Evolutionary conservation across 2,797 vertebrate genomes (phyloP), one percentile per base, ranked within the genome.

Genomic region (Microctenopoma steveboyesi): DNA sequence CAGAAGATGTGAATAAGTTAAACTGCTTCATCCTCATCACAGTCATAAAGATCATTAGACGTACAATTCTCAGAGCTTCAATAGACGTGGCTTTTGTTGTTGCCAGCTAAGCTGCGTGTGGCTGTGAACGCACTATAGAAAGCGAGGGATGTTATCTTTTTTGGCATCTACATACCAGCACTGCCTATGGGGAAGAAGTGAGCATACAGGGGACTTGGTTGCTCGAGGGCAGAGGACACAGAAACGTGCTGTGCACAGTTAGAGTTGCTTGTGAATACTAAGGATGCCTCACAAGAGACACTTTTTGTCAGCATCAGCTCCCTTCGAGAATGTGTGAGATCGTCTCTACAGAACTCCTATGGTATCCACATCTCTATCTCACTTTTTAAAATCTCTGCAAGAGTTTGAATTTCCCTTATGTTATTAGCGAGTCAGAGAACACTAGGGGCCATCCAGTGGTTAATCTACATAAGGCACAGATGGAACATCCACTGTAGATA

Each of bases 101-200:
- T 84, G 87, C 76, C 73, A 69, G 78, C 82, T 66, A 40, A 82
- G 83, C 82, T 61, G 75, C 57, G 74, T 80, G 83, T 64, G 64
- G 69, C 76, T 74, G 65, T 55, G 75, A 80, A 35, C 25, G 52
- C 60, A 84, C 83, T 75, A 61, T 45, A 66, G 75, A 18, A 62
- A 69, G 72, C 22, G 27, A 85, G 60, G 85, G 86, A 90, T 80
- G 86, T 90, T 86, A 90, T 91, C 84, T 76, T 73, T 87, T 92
- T 66, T 91, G 88, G 91, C 86, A 71, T 85, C 76, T 80, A 86
- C 81, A 69, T 62, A 88, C 82, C 82, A 89, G 80, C 9, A 15
- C 73, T 83, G 79, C 80, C 85, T 81, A 90, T 18, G 78, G 82
- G 85, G 85, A 66, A 79, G 88, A 88, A 89, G 89, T 87, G 88